Evolutionary conservation across 2,888 invertebrate species (phyloP).

Genomic region (Lumbricus terrestris): DNA sequence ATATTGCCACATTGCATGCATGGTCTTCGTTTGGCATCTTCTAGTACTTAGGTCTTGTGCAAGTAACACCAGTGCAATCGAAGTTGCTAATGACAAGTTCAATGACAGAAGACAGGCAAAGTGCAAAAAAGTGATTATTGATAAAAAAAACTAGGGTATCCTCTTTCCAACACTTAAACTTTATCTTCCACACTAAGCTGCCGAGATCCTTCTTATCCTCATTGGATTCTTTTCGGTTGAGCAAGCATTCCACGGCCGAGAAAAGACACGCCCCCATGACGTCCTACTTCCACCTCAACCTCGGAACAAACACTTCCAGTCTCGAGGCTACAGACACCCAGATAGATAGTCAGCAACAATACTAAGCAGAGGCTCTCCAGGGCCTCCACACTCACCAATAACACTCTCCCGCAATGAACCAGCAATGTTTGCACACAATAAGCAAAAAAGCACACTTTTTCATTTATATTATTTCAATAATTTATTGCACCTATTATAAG

Average conservation of each 20-base stretch:
- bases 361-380: neutral
- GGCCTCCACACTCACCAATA: neutral
- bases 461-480: neutral
- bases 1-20: too few species aligned
- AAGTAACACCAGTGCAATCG: too few species aligned
- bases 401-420: neutral
- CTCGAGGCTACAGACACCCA: neutral
- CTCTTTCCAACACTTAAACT: neutral
- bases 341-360: neutral
- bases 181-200: neutral
- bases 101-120: neutral
- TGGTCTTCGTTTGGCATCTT: too few species aligned
- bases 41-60: too few species aligned
- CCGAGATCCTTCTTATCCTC: neutral
- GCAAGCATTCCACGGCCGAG: neutral
- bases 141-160: too few species aligned
- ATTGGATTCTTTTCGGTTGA: too few species aligned
- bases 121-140: neutral
- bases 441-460: neutral
- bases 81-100: neutral
- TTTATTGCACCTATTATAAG: neutral
- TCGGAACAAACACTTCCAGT: neutral
- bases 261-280: too few species aligned
- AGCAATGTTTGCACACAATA: neutral
- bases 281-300: neutral